These are phyloP conservation scores for Scolopax mira DNA, from an alignment of 2,113 vertebrate species.

Conservation along the genomic window DNA sequence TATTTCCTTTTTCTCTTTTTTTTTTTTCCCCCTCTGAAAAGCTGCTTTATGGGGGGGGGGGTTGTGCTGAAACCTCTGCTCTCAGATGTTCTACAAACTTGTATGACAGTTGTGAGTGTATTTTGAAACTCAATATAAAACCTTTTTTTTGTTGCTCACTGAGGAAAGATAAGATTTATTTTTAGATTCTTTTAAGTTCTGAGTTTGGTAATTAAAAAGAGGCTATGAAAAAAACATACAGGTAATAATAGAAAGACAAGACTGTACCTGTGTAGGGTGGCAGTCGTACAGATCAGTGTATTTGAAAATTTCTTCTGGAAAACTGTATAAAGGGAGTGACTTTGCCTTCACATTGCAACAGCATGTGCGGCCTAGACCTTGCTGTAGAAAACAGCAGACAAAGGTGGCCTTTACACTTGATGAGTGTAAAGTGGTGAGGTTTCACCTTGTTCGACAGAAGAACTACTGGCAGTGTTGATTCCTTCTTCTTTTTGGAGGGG, in stretches of 20 bases:
- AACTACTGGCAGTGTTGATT: neutral
- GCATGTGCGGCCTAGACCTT: neutral
- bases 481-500: neutral
- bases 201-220: neutral
- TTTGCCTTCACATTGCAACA: neutral
- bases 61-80: neutral
- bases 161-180: neutral
- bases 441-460: neutral
- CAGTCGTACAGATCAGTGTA: accelerated
- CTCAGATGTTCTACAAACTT: neutral
- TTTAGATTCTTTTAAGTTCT: neutral
- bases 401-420: neutral
- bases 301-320: neutral
- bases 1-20: neutral
- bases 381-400: neutral
- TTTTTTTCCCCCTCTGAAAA: neutral
- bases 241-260: neutral
- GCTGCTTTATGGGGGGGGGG: neutral
- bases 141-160: neutral
- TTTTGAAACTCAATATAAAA: neutral
- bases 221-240: neutral
- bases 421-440: neutral
- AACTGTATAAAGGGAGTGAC: neutral
- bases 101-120: neutral
- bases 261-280: neutral